Conservation (phyloP, 2,797 vertebrate species). For the Eulemur coronatus region DNA sequence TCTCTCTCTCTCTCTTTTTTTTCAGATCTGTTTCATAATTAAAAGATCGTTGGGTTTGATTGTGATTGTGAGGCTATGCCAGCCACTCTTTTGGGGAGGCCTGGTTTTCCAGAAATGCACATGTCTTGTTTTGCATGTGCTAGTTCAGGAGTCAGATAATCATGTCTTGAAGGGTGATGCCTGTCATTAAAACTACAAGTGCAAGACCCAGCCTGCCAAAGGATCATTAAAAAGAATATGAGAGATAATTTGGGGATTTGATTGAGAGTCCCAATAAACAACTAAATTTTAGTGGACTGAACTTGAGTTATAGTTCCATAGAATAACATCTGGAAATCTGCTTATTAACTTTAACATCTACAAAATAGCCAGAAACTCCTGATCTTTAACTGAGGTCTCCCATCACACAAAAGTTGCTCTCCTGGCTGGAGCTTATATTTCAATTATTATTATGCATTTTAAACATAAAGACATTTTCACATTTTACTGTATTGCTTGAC, state of each 20-base stretch:
- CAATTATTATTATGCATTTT: neutral
- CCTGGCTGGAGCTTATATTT: neutral
- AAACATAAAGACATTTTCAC: constrained; percentile 27
- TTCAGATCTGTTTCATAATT: constrained; percentile 39
- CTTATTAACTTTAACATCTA: constrained; percentile 43
- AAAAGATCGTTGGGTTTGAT: constrained; percentile 47
- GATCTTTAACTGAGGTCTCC: neutral
- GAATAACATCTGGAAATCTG: constrained; percentile 43
- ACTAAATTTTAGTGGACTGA: constrained; percentile 49
- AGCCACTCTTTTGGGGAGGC: constrained; percentile 29
- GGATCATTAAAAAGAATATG: neutral
- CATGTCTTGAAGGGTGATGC: constrained; percentile 41
- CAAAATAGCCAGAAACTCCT: neutral
- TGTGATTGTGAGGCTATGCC: neutral
- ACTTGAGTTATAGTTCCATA: neutral
- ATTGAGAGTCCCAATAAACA: constrained; percentile 27
- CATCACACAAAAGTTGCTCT: neutral
- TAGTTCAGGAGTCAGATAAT: constrained; percentile 35
- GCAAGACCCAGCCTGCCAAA: neutral
- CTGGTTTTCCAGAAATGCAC: constrained; percentile 18
- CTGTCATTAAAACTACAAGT: constrained; percentile 30
- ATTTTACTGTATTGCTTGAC: constrained; percentile 20
- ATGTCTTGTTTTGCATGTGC: neutral
- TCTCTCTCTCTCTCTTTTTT: neutral
- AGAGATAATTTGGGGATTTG: neutral